Evolutionary conservation across 2,888 invertebrate genomes (phyloP), one percentile per base, ranked within the genome.

Genomic region (Craniophora ligustri): DNA sequence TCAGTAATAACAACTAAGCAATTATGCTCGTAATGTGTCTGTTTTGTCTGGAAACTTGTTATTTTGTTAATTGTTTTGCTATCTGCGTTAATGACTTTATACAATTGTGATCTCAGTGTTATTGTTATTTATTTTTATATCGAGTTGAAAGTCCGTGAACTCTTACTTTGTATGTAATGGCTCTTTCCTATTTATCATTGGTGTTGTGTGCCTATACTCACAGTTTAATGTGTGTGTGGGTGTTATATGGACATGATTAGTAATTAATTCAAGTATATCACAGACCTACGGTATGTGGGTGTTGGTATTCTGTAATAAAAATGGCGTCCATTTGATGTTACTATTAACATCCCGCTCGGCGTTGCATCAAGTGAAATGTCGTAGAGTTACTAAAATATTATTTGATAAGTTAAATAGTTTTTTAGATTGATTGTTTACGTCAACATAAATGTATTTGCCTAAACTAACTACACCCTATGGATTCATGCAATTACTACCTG

Each of bases 241-340:
- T 75, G 79, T 67, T 75, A 69, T 75, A 69, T 79, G 76, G 73
- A 68, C 71, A 75, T 79, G 75, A 82, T 84, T 76, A 79, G 82
- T 87, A 82, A 87, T 86, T 88, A 87, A 85, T 84, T 85, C 81
- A 76, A 82, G 79, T 85, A 85, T 84, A 88, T 85, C 84, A 84
- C 83, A 66, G 70, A 63, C 50, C 49, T 62, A 41, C 15, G 64
- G 32, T 50, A 40, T 75, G 88, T 89, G 80, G 88, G 89, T 73
- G 86, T 81, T 58, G 78, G 75, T 78, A 81, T 86, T 87, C 85
- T 85, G 85, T 86, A 89, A 89, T 88, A 89, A 88, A 87, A 87
- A 83, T 82, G 88, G 86, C 81, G 86, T 78, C 84, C 79, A 81
- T 81, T 84, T 78, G 82, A 80, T 82, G 78, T 78, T 81, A 82